Evolutionary conservation across 2,797 vertebrate species (phyloP), one percentile per base, ranked within the genome.

Genomic region (Petrocephalus schoutedeni): DNA sequence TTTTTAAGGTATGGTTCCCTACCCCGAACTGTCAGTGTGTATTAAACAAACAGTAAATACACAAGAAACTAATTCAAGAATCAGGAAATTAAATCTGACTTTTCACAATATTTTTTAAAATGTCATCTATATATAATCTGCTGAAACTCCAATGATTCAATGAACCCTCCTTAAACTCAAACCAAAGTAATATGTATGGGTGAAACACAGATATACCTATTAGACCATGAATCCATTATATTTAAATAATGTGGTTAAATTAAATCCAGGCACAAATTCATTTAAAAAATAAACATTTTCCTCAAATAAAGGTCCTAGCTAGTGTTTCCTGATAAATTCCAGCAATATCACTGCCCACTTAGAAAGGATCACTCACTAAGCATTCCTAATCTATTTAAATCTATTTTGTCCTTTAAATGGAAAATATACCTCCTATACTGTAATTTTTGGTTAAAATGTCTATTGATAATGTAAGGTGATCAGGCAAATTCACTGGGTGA

Each of bases 251-350:
- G 41, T n/a, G 28, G 28, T 45, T n/a, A 80, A 80, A 80, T 80
- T 19, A 80, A 80, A 49, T 4, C 16, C 74, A 49, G 41, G 41
- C 19, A 49, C 74, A 41, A 80, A 41, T n/a, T 41, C 19, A 71
- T 41, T 41, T 32, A 4, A 67, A 67, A 32, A 71, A 1, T 36
- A 28, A 36, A 45, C 16, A 45, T 56, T 19, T 85, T 87, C 64
- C 51, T 77, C 28, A 71, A 36, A 82, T 88, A 51, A 49, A 87
- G 71, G 64, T 92, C 10, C 49, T 87, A n/a, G 23, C 56, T 87
- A 88, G 85, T 57, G 89, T 91, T 92, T 92, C 90, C 57, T 87
- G 1, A 80, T 14, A 45, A 64, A 89, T 54, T 5, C 74, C 74
- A 90, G 59, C 64, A 87, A 67, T 56, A 67, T 12, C 16, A 67